These are phyloP conservation scores for Diadromus collaris DNA, from an alignment of 2,888 invertebrate species.

Conservation along the genomic window DNA sequence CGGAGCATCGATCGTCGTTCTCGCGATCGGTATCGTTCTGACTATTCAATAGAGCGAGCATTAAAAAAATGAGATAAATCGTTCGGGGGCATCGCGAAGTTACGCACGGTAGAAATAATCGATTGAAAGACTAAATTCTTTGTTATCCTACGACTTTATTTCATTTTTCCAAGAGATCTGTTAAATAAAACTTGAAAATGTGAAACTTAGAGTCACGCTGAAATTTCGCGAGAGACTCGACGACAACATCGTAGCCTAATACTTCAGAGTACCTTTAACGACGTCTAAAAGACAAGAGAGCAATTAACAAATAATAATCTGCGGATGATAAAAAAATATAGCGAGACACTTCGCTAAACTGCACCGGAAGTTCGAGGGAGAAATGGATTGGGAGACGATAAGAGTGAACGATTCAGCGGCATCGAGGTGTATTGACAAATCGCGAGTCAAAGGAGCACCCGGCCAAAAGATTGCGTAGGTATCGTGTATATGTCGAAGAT, in stretches of 20 bases:
- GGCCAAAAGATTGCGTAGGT: conserved; percentile 41
- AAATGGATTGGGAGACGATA: conserved; percentile 17
- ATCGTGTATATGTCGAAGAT: neutral
- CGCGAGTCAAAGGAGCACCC: conserved; percentile 24
- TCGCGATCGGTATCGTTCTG: conserved; percentile 44
- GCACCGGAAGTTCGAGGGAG: neutral
- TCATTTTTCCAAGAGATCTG: neutral
- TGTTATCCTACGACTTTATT: neutral
- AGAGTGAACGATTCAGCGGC: conserved; percentile 12
- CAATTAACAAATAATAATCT: conserved; percentile 53
- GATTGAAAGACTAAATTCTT: neutral
- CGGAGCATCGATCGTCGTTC: conserved; percentile 30
- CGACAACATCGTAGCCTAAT: conserved; percentile 51
- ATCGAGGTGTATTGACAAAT: conserved; percentile 8
- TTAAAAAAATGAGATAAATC: neutral
- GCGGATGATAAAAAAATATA: conserved; percentile 43
- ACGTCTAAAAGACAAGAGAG: conserved; percentile 49
- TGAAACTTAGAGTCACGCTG: conserved; percentile 43
- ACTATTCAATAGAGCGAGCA: conserved; percentile 26
- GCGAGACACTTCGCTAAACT: conserved; percentile 1
- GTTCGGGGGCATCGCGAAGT: conserved; percentile 33
- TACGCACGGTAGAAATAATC: conserved; percentile 13
- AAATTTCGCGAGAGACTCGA: conserved; percentile 43
- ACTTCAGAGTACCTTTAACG: conserved; percentile 59
- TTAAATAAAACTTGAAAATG: neutral